Evolutionary conservation across 2,113 vertebrate genomes (phyloP).

Genomic region (Bolborhynchus lineola): DNA sequence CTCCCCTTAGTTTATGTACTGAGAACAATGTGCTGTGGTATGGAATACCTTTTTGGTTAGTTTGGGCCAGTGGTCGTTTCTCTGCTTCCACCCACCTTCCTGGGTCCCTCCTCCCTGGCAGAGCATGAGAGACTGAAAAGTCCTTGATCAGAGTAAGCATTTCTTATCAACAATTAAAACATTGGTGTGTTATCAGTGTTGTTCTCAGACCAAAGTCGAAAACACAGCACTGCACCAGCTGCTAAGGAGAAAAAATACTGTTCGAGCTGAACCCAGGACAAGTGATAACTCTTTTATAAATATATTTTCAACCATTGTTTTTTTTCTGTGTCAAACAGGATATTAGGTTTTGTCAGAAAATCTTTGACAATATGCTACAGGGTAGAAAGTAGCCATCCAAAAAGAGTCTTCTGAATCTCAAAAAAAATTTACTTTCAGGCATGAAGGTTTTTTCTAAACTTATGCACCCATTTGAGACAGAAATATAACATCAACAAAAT

Average conservation of each 20-base stretch:
- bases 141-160: neutral
- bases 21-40: neutral
- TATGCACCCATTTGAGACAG: neutral
- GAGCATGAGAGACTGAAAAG: neutral
- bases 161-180: neutral
- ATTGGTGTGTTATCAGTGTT: neutral
- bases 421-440: neutral
- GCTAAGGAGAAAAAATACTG: neutral
- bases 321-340: neutral
- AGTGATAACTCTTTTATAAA: neutral
- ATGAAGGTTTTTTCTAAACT: neutral
- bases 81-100: neutral
- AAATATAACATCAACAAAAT: neutral
- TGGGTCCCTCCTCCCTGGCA: neutral
- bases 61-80: neutral
- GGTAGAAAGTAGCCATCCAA: neutral
- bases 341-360: neutral
- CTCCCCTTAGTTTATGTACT: neutral
- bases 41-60: neutral
- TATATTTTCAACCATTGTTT: neutral
- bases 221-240: neutral
- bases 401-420: neutral
- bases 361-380: neutral
- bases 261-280: neutral
- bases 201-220: neutral